Evolutionary conservation across 1,140 invertebrate species (phyloP).

Genomic region (Brachionus rotundiformis): DNA sequence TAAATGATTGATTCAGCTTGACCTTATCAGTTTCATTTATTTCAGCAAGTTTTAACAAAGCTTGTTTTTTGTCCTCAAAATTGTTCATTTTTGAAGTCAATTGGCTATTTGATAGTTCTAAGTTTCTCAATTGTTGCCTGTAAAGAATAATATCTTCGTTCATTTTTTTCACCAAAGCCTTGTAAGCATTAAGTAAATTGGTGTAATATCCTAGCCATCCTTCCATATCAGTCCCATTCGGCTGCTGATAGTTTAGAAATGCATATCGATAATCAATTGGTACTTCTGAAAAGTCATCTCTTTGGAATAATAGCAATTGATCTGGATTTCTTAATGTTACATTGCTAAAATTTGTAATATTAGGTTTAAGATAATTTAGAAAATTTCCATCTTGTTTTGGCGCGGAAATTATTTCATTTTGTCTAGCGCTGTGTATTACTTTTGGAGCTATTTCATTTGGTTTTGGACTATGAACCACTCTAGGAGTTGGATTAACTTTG

Average conservation of each 20-base stretch:
- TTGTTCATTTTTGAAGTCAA: constrained; percentile 31
- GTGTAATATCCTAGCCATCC: constrained; percentile 37
- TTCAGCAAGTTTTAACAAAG: constrained; percentile 29
- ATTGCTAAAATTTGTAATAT: constrained; percentile 34
- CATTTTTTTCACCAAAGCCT: neutral
- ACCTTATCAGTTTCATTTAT: constrained; percentile 38
- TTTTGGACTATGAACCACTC: neutral
- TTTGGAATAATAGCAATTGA: neutral
- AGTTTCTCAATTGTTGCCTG: constrained; percentile 28
- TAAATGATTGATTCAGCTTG: constrained; percentile 33
- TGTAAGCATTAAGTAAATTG: neutral
- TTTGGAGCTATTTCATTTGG: neutral
- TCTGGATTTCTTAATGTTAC: neutral
- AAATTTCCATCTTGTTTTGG: constrained; percentile 8
- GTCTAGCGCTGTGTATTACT: neutral
- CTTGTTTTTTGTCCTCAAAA: constrained; percentile 46
- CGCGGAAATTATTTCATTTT: neutral
- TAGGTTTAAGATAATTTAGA: constrained; percentile 17
- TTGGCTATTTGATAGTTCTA: constrained; percentile 6
- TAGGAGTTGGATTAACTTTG: neutral
- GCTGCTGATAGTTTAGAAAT: constrained; percentile 24
- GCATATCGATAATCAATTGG: constrained; percentile 39
- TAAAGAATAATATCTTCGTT: constrained; percentile 32
- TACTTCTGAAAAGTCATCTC: constrained; percentile 40
- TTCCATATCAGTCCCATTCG: constrained; percentile 29